phyloP scores from a whole-genome alignment of 2,888 invertebrate species.

The Sepiola atlantica region DNA sequence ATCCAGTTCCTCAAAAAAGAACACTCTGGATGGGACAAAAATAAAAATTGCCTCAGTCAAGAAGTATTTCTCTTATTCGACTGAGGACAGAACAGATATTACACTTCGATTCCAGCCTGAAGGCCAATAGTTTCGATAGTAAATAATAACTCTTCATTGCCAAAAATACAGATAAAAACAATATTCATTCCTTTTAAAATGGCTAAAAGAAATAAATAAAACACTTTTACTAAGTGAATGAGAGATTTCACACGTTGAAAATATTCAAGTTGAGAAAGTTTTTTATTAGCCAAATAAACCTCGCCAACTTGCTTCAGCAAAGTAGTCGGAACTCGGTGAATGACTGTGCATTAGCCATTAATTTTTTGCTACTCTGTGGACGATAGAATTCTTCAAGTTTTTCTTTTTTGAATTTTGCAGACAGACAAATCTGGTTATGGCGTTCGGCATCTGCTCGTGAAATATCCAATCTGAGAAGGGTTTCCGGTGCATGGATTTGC shows the following conservation, averaged over 20 bases:
- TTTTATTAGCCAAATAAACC: not conserved
- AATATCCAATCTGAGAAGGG: not conserved
- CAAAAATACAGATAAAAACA: no score
- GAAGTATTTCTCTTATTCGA: no score
- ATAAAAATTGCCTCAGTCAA: no score
- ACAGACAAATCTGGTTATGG: not conserved
- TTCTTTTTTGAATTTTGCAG: constrained; percentile 39
- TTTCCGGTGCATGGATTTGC: not conserved
- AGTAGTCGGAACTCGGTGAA: not conserved
- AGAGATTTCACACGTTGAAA: not conserved
- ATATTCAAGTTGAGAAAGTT: not conserved
- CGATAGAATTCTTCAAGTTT: constrained; percentile 37
- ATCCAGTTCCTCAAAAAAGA: no score
- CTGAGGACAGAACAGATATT: no score
- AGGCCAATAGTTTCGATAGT: no score
- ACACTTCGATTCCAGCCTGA: no score
- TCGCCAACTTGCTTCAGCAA: not conserved
- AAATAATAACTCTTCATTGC: no score
- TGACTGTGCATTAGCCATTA: not conserved
- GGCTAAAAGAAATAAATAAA: no score
- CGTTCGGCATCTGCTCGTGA: not conserved
- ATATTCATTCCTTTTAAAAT: no score
- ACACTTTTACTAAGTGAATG: no score
- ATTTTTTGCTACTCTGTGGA: constrained; percentile 11
- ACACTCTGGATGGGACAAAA: no score